A percentile compares a stretch with the other conserved stretches of the same genome.
These are phyloP conservation scores for Tetragonula clypearis DNA, from an alignment of 1,140 invertebrate species.

Conservation along the genomic window DNA sequence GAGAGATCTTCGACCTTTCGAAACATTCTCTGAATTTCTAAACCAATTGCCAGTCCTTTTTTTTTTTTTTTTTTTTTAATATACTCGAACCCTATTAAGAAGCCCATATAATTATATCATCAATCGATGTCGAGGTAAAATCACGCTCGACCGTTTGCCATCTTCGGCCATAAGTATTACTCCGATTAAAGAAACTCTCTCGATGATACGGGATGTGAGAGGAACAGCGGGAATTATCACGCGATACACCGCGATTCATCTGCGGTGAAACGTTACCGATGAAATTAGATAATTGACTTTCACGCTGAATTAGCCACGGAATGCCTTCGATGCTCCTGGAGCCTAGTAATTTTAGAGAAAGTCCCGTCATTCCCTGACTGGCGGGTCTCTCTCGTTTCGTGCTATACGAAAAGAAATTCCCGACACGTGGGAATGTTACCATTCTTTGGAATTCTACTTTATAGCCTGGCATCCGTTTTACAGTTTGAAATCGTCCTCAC, in stretches of 20 bases:
- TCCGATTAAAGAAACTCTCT: not conserved
- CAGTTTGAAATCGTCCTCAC: not conserved
- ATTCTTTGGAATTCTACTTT: not conserved
- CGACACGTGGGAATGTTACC: not conserved
- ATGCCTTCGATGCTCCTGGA: conserved; percentile 7
- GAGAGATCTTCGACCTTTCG: conserved; percentile 8
- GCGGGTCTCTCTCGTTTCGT: conserved; percentile 3
- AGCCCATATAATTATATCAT: not conserved
- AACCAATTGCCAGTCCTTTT: too few relatives aligned
- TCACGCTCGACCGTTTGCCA: not conserved
- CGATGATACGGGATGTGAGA: not conserved
- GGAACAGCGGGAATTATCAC: not conserved
- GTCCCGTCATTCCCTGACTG: not conserved
- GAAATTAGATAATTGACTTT: conserved; percentile 67
- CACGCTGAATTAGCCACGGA: conserved; percentile 55
- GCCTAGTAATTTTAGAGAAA: conserved; percentile 59
- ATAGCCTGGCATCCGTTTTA: not conserved
- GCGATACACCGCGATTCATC: not conserved
- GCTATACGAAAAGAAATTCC: too few relatives aligned
- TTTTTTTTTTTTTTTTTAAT: too few relatives aligned
- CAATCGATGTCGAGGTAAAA: not conserved
- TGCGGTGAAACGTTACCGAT: conserved; percentile 39
- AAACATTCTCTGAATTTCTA: not conserved
- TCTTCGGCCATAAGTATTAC: not conserved
- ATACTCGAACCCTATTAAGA: too few relatives aligned